Conservation (phyloP, 2,797 vertebrate species). For the Rhyacichthys aspro region DNA sequence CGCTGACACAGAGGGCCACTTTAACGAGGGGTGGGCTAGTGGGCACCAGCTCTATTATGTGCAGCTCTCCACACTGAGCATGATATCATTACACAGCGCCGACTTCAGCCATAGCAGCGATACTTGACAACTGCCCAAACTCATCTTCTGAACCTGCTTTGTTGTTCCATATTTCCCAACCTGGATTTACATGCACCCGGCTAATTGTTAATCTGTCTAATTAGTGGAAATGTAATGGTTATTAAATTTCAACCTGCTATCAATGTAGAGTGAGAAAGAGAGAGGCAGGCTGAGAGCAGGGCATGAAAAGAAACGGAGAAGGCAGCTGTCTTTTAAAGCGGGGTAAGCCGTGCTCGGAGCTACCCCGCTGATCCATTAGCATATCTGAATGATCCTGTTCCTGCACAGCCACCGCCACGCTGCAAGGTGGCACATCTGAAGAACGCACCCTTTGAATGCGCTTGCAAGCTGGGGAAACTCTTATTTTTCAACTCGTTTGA, state of each 20-base stretch:
- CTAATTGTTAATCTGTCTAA: slow-evolving; percentile 81
- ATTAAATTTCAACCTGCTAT: slow-evolving; percentile 79
- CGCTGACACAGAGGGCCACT: slow-evolving; percentile 74
- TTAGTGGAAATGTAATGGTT: slow-evolving; percentile 78
- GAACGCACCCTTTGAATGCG: slow-evolving; percentile 81
- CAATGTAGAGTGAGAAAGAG: slow-evolving; percentile 65
- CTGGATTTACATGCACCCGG: slow-evolving; percentile 70
- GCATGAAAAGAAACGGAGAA: slow-evolving; percentile 81
- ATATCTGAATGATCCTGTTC: slow-evolving; percentile 87
- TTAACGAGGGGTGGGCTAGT: slow-evolving; percentile 68
- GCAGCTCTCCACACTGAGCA: slow-evolving; percentile 65
- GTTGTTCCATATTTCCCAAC: slow-evolving; percentile 64
- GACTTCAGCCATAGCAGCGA: slow-evolving; percentile 52
- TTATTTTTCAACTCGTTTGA: slow-evolving; percentile 82
- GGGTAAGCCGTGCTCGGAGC: slow-evolving; percentile 82
- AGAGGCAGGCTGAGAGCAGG: slow-evolving; percentile 69
- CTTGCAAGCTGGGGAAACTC: slow-evolving; percentile 77
- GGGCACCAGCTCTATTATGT: slow-evolving; percentile 72
- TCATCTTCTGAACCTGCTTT: slow-evolving; percentile 71
- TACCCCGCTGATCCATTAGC: slow-evolving; percentile 86
- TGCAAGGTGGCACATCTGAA: slow-evolving; percentile 88
- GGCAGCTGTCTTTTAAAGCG: slow-evolving; percentile 85
- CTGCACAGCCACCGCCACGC: slow-evolving; percentile 79
- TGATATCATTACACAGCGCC: slow-evolving; percentile 76
- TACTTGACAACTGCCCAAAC: slow-evolving; percentile 55